Percentiles rank a stretch among this genome's conserved stretches.
Conservation (phyloP, 2,888 invertebrate genomes). For the Tenthredo amoena region DNA sequence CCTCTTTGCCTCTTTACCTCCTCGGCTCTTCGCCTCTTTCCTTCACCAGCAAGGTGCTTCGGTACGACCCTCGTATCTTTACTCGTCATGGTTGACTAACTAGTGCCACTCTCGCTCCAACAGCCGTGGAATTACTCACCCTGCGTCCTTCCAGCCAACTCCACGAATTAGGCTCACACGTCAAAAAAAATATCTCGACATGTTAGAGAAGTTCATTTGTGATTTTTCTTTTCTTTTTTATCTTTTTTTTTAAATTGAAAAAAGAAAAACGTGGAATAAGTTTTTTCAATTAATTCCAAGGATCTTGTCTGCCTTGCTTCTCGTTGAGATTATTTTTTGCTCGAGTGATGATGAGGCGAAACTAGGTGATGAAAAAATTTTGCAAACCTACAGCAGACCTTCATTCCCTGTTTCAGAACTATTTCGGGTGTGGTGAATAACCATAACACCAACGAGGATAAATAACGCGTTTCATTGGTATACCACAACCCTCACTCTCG, state of each 20-base stretch:
- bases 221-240: not conserved
- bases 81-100: conserved; percentile 37
- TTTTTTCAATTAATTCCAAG: not conserved
- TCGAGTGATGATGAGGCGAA: not conserved
- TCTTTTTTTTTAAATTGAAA: not conserved
- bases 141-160: not conserved
- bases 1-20: conserved; percentile 18
- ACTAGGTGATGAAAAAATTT: not conserved
- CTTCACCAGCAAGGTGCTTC: conserved; percentile 6
- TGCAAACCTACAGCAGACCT: not conserved
- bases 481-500: not conserved
- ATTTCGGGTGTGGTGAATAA: not conserved
- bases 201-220: not conserved
- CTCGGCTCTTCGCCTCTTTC: not conserved
- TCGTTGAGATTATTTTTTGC: not conserved
- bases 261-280: too few species aligned
- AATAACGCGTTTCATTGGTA: conserved; percentile 19
- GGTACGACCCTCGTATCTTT: conserved; percentile 31
- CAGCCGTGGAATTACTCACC: conserved; percentile 13
- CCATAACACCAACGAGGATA: not conserved
- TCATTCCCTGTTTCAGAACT: not conserved
- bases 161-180: not conserved
- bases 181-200: not conserved
- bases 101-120: conserved; percentile 39
- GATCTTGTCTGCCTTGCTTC: not conserved